A percentile compares a stretch with the other conserved stretches of the same genome.
phyloP scores from a whole-genome alignment of 2,888 invertebrate species.

The Alviniconcha strummeri region DNA sequence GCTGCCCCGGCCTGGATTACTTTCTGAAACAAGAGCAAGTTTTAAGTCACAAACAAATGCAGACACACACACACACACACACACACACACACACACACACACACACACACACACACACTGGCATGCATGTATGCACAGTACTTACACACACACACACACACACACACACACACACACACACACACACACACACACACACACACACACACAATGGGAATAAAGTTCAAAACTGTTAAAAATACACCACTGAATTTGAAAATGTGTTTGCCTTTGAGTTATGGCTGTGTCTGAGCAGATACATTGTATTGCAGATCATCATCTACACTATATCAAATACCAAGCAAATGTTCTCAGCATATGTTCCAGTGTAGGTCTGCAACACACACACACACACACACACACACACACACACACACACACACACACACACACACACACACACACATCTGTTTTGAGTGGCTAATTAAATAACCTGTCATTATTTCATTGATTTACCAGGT shows the following conservation, averaged over 20 bases:
- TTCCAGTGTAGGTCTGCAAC: too few relatives aligned
- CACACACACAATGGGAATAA: conserved; percentile 17
- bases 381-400: too few relatives aligned
- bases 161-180: conserved; percentile 25
- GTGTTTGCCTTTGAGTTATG: too few relatives aligned
- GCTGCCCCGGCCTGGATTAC: neutral
- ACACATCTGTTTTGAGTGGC: too few relatives aligned
- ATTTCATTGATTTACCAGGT: too few relatives aligned
- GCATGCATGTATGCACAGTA: neutral
- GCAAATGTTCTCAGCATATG: neutral
- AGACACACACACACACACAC: neutral
- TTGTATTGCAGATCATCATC: too few relatives aligned
- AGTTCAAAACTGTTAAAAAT: neutral
- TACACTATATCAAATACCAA: too few relatives aligned
- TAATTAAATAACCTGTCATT: too few relatives aligned
- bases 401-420: too few relatives aligned
- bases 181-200: conserved; percentile 15
- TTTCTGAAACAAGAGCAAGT: neutral
- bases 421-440: too few relatives aligned
- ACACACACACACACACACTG: neutral
- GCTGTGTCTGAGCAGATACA: too few relatives aligned
- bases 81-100: neutral
- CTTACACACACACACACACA: conserved; percentile 7
- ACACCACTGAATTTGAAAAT: too few relatives aligned
- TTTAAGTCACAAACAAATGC: neutral